phyloP scores from a whole-genome alignment of 2,113 vertebrate species.

The Balaeniceps rex region DNA sequence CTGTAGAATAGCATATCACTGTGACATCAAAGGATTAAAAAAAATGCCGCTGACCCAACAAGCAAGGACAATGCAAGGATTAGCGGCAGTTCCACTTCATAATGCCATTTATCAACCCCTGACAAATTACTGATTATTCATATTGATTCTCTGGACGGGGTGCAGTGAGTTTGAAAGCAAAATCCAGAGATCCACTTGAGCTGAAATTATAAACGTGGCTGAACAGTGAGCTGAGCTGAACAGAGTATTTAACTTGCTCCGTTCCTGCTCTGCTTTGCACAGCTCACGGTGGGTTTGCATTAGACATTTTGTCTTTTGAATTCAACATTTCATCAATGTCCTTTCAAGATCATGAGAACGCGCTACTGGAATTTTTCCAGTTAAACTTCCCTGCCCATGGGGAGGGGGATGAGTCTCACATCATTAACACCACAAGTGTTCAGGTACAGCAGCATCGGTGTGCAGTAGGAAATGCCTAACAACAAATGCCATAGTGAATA shows the following conservation, averaged over 20 bases:
- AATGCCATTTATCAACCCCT: conserved; percentile 7
- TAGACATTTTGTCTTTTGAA: background rate
- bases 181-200: background rate
- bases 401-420: too few species aligned
- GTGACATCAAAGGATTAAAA: background rate
- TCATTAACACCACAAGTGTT: rapidly evolving
- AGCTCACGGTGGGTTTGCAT: too few species aligned
- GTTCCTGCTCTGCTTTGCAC: background rate
- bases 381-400: background rate
- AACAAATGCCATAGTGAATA: rapidly evolving
- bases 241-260: background rate
- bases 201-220: background rate
- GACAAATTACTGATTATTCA: conserved; percentile 45
- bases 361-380: background rate
- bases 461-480: background rate
- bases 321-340: rapidly evolving
- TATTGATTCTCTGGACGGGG: conserved; percentile 7
- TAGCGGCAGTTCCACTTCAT: background rate
- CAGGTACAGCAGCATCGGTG: background rate
- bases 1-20: background rate
- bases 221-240: background rate
- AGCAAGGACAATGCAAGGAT: background rate
- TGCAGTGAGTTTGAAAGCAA: background rate
- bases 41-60: background rate
- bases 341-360: background rate